Percentiles rank a stretch among this genome's conserved stretches.
phyloP scores from a whole-genome alignment of 1,140 invertebrate genomes.

The Vanessa atalanta region DNA sequence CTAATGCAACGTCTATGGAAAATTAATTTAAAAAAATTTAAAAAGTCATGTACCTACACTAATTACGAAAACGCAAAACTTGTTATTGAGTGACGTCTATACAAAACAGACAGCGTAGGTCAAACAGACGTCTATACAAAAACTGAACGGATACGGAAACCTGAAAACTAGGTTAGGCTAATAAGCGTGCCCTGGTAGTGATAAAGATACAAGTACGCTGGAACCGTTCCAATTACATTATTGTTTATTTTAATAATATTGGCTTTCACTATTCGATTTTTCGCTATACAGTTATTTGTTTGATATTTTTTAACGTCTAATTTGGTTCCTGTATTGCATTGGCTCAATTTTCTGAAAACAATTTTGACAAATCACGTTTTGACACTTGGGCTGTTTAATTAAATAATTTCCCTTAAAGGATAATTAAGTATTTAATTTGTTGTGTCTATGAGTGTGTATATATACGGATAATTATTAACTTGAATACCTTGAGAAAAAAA shows the following conservation, averaged over 20 bases:
- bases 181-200: slow-evolving; percentile 13
- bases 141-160: slow-evolving; percentile 6
- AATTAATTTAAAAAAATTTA: too few relatives aligned
- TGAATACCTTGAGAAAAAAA: too few relatives aligned
- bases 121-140: slow-evolving; percentile 8
- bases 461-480: too few relatives aligned
- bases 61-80: neutral
- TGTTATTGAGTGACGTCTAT: neutral
- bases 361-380: too few relatives aligned
- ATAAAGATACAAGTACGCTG: slow-evolving; percentile 7
- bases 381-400: too few relatives aligned
- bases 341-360: too few relatives aligned
- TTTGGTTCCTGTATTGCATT: neutral
- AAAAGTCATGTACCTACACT: neutral
- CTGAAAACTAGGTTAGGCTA: slow-evolving; percentile 21
- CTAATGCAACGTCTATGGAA: too few relatives aligned
- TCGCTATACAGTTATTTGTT: neutral
- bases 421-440: too few relatives aligned
- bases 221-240: slow-evolving; percentile 11
- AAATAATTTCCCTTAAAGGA: too few relatives aligned
- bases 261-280: neutral
- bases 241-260: slow-evolving; percentile 12
- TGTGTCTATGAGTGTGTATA: too few relatives aligned
- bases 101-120: slow-evolving; percentile 2
- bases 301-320: neutral